These are phyloP conservation scores for Pseudomyrmex concolor DNA, from an alignment of 1,140 invertebrate genomes.

Conservation along the genomic window DNA sequence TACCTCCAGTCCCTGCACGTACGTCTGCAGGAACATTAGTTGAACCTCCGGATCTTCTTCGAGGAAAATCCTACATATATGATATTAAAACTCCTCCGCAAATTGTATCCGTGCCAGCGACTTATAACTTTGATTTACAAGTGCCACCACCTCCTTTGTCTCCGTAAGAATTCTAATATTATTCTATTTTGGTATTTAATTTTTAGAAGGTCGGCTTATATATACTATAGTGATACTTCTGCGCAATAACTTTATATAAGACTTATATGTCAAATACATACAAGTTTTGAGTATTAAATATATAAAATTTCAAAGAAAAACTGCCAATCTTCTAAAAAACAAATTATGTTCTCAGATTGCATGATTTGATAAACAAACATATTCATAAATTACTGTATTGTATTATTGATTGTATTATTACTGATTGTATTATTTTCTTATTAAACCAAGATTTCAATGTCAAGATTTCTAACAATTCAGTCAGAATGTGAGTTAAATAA, in stretches of 20 bases:
- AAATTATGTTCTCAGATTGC: not conserved
- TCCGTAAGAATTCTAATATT: slow-evolving; percentile 38
- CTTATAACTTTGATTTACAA: slow-evolving; percentile 40
- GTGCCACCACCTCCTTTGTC: slow-evolving; percentile 31
- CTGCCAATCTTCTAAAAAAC: not conserved
- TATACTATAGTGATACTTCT: no score
- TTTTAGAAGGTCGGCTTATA: no score
- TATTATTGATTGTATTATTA: no score
- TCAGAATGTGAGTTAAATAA: not conserved
- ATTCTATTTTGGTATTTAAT: not conserved
- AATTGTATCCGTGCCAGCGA: not conserved
- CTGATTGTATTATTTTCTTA: no score
- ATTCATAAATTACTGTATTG: not conserved
- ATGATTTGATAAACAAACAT: not conserved
- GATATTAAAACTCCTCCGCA: slow-evolving; percentile 7
- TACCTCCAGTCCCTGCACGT: not conserved
- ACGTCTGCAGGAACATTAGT: not conserved
- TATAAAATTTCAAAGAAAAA: no score
- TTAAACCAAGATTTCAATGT: no score
- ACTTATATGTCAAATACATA: no score
- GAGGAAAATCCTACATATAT: slow-evolving; percentile 45
- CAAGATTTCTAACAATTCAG: no score
- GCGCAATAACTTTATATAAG: no score
- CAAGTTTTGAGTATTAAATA: no score
- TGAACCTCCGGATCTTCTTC: not conserved